Base-by-base conservation (phyloP, 2,113 vertebrate species). In the Abramis brama region DNA sequence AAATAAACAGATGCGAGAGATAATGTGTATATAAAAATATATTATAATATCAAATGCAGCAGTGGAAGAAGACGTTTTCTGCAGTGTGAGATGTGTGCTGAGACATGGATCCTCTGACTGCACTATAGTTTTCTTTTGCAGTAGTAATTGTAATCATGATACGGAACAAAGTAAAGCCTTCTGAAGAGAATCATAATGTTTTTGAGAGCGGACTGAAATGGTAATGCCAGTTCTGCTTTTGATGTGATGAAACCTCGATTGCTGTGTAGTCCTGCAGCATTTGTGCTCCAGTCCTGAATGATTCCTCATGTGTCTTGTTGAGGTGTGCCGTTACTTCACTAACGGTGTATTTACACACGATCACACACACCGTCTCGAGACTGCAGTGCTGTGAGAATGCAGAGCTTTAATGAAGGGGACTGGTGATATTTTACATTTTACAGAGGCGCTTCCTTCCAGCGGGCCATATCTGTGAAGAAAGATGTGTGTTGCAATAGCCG, bases 71-170 rank as follows among this genome's bases (percentile, higher is more conserved):
- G n/a, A 47, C 9, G 23, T 75, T n/a, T 75, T 27, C 21, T 25
- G 73, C 36, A n/a, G 19, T 0, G 15, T 21, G 4, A 19, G 33
- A 23, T 39, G 7, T 36, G 15, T 19, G 9, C 11, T 50, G 43
- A 52, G 13, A 15, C 4, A 15, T 71, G 59, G 13, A n/a, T 62
- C 0, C 33, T 39, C 17, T 39, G 36, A 39, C 23, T 1, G 39
- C 23, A 11, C 11, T 74, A 4, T 33, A 25, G 23, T 74, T 45
- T 74, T 74, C 36, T 10, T 25, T 2, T 45, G 36, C 71, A 12
- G 71, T n/a, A 13, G 71, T 74, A 74, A 74, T 47, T 47, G 71
- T 25, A n/a, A 13, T 74, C 71, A 74, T 45, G 71, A 74, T 39
- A 45, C 21, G 0, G 36, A 73, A 43, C 21, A 13, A n/a, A 74